Evolutionary conservation across 2,113 vertebrate species (phyloP), one percentile per base, ranked within the genome.

Genomic region (Gorsachius goisagi): DNA sequence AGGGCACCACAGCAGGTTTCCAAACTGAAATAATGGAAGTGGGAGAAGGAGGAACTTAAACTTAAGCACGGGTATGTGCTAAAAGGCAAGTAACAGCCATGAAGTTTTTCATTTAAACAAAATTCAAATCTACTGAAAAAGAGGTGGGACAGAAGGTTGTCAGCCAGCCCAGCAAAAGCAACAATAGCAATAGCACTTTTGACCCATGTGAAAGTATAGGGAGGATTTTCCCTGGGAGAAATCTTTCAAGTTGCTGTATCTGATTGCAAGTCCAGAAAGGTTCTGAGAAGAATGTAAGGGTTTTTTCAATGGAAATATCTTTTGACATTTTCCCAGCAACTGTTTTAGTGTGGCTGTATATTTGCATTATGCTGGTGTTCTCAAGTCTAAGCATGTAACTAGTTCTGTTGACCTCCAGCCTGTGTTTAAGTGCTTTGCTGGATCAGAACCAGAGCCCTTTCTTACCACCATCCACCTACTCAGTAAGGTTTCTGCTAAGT

Each of bases 381-480:
- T 53, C 41, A 53, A 85, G 35, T 50, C 19, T 15, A 58, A 84
- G 73, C 44, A 3, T 10, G 6, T 79, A 75, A n/a, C 45, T 76
- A 66, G 62, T 86, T 93, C 84, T 80, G 22, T 64, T 82, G 66
- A 73, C 69, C 45, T 88, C 50, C 55, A 91, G 37, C 84, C 30
- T 58, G 58, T 58, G 23, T 45, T 78, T 86, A 90, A 92, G 74
- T 95, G 82, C 73, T 93, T 80, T 85, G 68, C 59, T 95, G 88
- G 66, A 89, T 85, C 52, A 75, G 72, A 90, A 84, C 37, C 90
- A 93, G 56, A 90, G 39, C 33, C 27, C 41, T 73, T 90, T 89
- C 60, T 95, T 78, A 68, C 45, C 56, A 12, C 68, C 56, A 71
- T 44, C 49, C 32, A 78, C 77, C 49, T 56, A 66, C 44, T 71